Evolutionary conservation across 1,140 invertebrate species (phyloP).

Genomic region (Wasmannia auropunctata): DNA sequence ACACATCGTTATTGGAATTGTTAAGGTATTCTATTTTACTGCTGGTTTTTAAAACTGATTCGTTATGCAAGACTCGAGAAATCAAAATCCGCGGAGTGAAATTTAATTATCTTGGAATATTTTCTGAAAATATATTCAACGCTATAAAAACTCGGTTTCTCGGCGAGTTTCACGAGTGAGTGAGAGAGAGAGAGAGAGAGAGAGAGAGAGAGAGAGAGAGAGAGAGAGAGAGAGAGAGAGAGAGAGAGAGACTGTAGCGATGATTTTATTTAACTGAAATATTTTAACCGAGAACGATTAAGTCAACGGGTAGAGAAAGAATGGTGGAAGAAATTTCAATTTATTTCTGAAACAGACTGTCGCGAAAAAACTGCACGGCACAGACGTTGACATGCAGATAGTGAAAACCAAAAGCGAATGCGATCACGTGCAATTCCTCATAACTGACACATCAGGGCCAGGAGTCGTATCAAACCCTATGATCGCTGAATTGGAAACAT

Average conservation of each 20-base stretch:
- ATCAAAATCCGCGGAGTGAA: not conserved
- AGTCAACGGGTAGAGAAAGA: not conserved
- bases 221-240: not conserved
- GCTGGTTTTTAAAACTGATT: slow-evolving; percentile 4
- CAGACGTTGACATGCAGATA: slow-evolving; percentile 96
- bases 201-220: not conserved
- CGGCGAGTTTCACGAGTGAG: not conserved
- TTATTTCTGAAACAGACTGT: slow-evolving; percentile 89
- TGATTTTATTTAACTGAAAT: not conserved
- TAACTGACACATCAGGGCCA: slow-evolving; percentile 91
- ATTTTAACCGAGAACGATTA: not conserved
- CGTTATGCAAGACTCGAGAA: not conserved
- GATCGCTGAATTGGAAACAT: slow-evolving; percentile 90
- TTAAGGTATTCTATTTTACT: slow-evolving; percentile 89
- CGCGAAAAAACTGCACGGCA: slow-evolving; percentile 95
- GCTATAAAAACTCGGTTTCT: not conserved
- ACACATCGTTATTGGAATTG: slow-evolving; percentile 97
- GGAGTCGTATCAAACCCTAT: slow-evolving; percentile 87
- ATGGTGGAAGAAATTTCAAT: not conserved
- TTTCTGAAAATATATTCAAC: slow-evolving; percentile 2
- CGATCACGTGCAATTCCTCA: slow-evolving; percentile 97
- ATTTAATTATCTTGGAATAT: not conserved
- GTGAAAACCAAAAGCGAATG: slow-evolving; percentile 94
- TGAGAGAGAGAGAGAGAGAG: not conserved
- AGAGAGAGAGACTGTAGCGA: not conserved